Conservation (phyloP, 2,113 vertebrate genomes). For the Oncorhynchus nerka region DNA sequence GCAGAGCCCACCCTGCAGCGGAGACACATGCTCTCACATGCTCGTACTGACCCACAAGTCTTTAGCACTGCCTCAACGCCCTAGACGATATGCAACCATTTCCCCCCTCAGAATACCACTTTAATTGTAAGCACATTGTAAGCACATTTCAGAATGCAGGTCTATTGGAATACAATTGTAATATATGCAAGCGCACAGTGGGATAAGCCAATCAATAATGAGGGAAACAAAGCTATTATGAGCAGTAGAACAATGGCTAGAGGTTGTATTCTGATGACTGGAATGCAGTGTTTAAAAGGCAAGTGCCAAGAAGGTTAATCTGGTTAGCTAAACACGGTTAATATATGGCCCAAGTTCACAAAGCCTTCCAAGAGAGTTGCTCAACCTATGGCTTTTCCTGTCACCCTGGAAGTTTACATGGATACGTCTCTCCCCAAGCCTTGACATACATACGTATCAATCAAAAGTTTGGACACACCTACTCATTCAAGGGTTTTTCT, state of each 20-base stretch:
- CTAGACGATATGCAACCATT: conserved; percentile 33
- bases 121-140: conserved; percentile 51
- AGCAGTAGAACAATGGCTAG: conserved; percentile 5
- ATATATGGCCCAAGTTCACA: conserved; percentile 9
- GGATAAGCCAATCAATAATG: conserved; percentile 21
- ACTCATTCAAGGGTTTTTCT: no score
- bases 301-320: conserved; percentile 28
- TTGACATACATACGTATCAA: no score
- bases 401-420: no score
- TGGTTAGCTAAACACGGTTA: conserved; percentile 17
- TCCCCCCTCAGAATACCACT: conserved; percentile 29
- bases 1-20: not conserved
- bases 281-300: conserved; percentile 1
- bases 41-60: conserved; percentile 27
- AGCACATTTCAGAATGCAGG: conserved; percentile 33
- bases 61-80: conserved; percentile 45
- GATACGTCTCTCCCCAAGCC: no score
- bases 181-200: conserved; percentile 18
- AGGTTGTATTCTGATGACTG: conserved; percentile 20
- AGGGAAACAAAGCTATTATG: conserved; percentile 27
- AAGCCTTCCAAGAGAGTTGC: not conserved
- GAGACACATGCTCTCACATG: not conserved
- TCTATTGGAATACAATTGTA: not conserved
- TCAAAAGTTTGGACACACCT: no score
- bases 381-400: no score